Evolutionary conservation across 2,113 vertebrate genomes (phyloP), one percentile per base, ranked within the genome.

Genomic region (Vulpes ferrilata): DNA sequence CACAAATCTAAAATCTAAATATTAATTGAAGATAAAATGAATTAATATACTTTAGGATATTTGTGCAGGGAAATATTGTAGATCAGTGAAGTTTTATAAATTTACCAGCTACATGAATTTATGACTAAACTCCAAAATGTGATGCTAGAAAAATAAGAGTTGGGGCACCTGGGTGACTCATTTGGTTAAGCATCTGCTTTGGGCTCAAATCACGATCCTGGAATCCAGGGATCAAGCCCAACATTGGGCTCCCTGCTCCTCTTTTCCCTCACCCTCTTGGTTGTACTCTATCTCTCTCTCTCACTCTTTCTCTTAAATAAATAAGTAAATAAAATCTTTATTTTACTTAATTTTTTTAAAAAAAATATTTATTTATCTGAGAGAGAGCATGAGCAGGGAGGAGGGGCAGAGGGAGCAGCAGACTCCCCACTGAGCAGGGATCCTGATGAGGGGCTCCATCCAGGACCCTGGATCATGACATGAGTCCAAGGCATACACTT

Each of bases 381-480:
- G 32, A 35, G 67, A 69, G 8, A 35, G 67, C n/a, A 69, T 3
- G 9, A 69, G 32, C 10, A 32, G 32, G 7, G 32, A 17, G 4
- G 16, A 35, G 32, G 17, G 3, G 17, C 67, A 69, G 67, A 69
- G 67, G 10, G 17, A 20, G 32, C 32, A 69, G 32, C 8, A 19
- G 67, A 20, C 8, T 69, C 67, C n/a, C 15, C 19, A 16, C n/a
- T 69, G 32, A 69, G 8, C 19, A 69, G 7, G 32, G 16, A 69
- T 32, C 17, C 16, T 3, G 5, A 19, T 10, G 4, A 0, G 8
- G 16, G 32, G 67, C 8, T 35, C 1, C 16, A 35, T 69, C 32
- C 67, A 7, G 10, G 27, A 10, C 16, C 16, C 17, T 0, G 17
- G 67, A 35, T 69, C 67, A 69, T 69, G 32, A 69, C 67, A 7